Evolutionary conservation across 2,113 vertebrate species (phyloP).

Genomic region (Paedocypris sp.): DNA sequence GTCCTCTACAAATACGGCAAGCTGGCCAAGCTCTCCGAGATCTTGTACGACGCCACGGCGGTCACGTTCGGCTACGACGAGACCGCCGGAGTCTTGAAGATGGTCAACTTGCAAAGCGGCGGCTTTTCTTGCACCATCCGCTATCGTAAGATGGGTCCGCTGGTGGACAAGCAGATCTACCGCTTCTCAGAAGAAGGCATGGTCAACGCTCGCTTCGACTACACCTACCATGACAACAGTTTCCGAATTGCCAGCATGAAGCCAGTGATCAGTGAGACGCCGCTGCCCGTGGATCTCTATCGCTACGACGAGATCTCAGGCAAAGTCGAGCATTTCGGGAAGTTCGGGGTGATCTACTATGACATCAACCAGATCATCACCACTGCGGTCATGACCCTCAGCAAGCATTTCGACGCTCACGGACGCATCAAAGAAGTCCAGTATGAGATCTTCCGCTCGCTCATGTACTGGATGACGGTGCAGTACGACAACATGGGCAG

Average conservation of each 20-base stretch:
- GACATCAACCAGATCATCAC: conserved; percentile 99
- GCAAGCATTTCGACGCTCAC: conserved; percentile 96
- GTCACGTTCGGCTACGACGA: conserved; percentile 95
- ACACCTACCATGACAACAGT: conserved; percentile 95
- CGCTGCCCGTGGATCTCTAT: conserved; percentile 93
- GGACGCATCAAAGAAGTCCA: conserved; percentile 97
- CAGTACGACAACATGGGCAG: conserved; percentile 97
- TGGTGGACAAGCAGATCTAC: conserved; percentile 96
- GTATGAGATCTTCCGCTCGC: conserved; percentile 94
- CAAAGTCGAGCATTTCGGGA: conserved; percentile 97
- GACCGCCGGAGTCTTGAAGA: conserved; percentile 89
- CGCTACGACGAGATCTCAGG: conserved; percentile 96
- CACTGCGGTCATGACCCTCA: conserved; percentile 95
- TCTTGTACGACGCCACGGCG: conserved; percentile 89
- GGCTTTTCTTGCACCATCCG: conserved; percentile 95
- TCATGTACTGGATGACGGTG: conserved; percentile 99
- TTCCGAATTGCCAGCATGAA: conserved; percentile 98
- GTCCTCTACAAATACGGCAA: conserved; percentile 98
- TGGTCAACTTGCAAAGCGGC: conserved; percentile 94
- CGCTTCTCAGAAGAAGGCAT: conserved; percentile 96
- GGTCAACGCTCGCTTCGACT: conserved; percentile 96
- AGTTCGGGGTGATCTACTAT: conserved; percentile 97
- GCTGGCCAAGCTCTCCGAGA: conserved; percentile 85
- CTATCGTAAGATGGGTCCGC: conserved; percentile 90
- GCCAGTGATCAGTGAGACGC: conserved; percentile 92